phyloP scores from a whole-genome alignment of 2,888 invertebrate species.

The Drosophila anomelani region DNA sequence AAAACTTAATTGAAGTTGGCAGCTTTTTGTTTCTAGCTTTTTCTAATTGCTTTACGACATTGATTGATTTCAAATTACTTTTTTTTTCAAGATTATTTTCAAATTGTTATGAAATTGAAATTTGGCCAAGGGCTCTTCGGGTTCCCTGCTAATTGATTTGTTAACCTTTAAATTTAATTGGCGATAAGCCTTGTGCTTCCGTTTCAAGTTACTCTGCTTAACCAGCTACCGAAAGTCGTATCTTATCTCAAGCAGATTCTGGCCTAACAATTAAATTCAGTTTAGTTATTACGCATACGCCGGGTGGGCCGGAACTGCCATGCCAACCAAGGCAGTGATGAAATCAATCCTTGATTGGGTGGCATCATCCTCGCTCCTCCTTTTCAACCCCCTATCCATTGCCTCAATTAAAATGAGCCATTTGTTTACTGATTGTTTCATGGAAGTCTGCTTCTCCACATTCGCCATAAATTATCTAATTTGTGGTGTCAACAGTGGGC shows the following conservation, averaged over 20 bases:
- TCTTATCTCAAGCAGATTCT: slow-evolving; percentile 36
- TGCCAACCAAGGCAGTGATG: slow-evolving; percentile 32
- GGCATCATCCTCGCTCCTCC: slow-evolving; percentile 22
- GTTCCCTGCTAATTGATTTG: slow-evolving; percentile 24
- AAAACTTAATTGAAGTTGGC: background rate
- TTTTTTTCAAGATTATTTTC: background rate
- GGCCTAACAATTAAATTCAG: slow-evolving; percentile 8
- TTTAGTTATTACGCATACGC: slow-evolving; percentile 60
- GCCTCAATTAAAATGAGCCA: slow-evolving; percentile 57
- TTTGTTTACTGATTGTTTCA: slow-evolving; percentile 22
- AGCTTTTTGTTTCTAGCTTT: background rate
- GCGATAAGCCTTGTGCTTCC: slow-evolving; percentile 18
- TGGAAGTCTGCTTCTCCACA: slow-evolving; percentile 17
- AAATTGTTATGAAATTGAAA: slow-evolving; percentile 11
- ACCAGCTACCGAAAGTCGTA: slow-evolving; percentile 33
- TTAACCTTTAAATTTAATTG: slow-evolving; percentile 16
- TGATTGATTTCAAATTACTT: slow-evolving; percentile 27
- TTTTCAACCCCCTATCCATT: slow-evolving; percentile 32
- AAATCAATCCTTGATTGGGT: slow-evolving; percentile 55
- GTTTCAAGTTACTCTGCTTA: slow-evolving; percentile 21
- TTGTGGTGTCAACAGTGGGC: slow-evolving; percentile 52
- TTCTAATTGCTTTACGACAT: background rate
- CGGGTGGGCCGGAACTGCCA: slow-evolving; percentile 17
- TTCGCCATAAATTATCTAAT: slow-evolving; percentile 60
- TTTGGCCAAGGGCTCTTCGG: background rate